Percentiles rank a stretch among this genome's conserved stretches.
Evolutionary conservation across 2,113 vertebrate genomes (phyloP).

Genomic region (Anolis sagrei): DNA sequence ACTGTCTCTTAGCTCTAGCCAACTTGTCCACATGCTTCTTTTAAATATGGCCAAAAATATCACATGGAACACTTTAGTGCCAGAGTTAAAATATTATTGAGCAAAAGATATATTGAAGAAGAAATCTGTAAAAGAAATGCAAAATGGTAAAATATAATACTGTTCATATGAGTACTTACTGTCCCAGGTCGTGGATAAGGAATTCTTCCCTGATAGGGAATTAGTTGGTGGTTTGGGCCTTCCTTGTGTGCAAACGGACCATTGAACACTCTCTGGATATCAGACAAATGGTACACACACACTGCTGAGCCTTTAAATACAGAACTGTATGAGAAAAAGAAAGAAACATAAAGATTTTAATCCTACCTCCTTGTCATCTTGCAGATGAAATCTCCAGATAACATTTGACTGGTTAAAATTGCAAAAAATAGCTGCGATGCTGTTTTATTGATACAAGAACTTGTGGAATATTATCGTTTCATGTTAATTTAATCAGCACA

Average conservation of each 20-base stretch:
- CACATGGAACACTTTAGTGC: background rate
- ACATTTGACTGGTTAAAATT: background rate
- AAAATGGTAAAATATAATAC: constrained; percentile 23
- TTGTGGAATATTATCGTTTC: background rate
- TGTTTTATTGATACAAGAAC: background rate
- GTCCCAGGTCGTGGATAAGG: constrained; percentile 96
- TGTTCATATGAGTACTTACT: constrained; percentile 78
- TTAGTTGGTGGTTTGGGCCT: constrained; percentile 94
- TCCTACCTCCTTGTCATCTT: background rate
- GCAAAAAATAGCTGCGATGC: too few relatives aligned
- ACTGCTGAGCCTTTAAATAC: constrained; percentile 98
- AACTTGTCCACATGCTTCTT: background rate
- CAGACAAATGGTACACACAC: constrained; percentile 95
- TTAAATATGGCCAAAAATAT: background rate
- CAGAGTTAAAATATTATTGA: background rate
- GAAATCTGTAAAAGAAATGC: constrained; percentile 47
- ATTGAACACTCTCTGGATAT: constrained; percentile 97
- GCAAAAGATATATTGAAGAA: constrained; percentile 6
- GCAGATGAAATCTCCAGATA: background rate
- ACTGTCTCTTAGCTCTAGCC: background rate
- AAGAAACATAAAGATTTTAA: background rate
- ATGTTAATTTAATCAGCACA: background rate
- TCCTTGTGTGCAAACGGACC: constrained; percentile 97
- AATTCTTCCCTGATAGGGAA: constrained; percentile 95
- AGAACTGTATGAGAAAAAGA: constrained; percentile 80